phyloP scores from a whole-genome alignment of 2,113 vertebrate genomes.

The human (Homo sapiens) region DNA sequence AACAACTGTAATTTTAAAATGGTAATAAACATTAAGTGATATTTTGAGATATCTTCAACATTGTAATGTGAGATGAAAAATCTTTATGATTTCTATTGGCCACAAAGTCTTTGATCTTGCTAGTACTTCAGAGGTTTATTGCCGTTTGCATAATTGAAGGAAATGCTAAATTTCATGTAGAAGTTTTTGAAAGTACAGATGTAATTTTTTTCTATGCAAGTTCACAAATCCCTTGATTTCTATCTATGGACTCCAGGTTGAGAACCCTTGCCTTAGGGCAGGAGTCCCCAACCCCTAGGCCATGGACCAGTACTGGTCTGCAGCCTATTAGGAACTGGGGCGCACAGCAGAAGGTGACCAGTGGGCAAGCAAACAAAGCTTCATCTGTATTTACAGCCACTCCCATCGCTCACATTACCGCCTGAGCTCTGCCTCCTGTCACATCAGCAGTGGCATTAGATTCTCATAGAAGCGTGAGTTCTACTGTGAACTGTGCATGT shows the following conservation, averaged over 20 bases:
- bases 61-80: background rate
- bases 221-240: background rate
- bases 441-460: no score
- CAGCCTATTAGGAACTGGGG: no score
- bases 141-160: background rate
- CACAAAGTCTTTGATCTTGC: background rate
- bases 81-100: background rate
- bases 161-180: background rate
- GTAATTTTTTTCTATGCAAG: background rate
- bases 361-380: no score
- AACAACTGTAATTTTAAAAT: background rate
- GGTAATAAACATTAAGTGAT: background rate
- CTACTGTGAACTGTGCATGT: no score
- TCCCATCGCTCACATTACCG: no score
- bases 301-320: no score
- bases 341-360: no score
- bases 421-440: no score
- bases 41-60: background rate
- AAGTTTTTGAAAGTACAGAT: background rate
- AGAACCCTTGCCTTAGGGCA: background rate
- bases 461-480: no score
- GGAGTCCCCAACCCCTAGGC: no score
- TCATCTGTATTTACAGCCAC: no score
- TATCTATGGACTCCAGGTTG: background rate
- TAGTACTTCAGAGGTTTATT: background rate